phyloP scores from a whole-genome alignment of 1,140 invertebrate species.

The Dendroctonus valens region DNA sequence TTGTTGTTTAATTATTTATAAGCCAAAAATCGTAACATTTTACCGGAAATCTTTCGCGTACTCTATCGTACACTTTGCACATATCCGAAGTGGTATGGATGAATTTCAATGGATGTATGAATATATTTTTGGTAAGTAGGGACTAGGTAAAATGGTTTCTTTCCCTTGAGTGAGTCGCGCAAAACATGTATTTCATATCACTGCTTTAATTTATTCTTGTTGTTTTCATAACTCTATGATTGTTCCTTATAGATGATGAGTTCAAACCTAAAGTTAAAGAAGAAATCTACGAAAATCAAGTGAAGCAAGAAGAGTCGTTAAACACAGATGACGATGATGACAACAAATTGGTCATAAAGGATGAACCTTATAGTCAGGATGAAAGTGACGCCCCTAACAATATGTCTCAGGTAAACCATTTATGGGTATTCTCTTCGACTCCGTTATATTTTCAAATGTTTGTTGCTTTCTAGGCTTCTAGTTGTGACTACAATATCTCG shows the following conservation, averaged over 20 bases:
- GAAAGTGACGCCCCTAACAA: constrained; percentile 39
- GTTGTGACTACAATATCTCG: constrained; percentile 65
- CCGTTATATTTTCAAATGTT: constrained; percentile 42
- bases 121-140: too few species aligned
- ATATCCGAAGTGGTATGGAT: too few species aligned
- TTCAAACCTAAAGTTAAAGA: constrained; percentile 30
- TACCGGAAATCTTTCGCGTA: too few species aligned
- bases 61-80: too few species aligned
- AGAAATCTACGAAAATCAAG: constrained; percentile 7
- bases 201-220: too few species aligned
- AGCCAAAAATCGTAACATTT: too few species aligned
- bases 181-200: too few species aligned
- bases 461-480: constrained; percentile 56
- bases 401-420: constrained; percentile 34
- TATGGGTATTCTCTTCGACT: not conserved
- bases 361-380: constrained; percentile 42
- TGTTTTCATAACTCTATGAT: too few species aligned
- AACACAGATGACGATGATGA: constrained; percentile 48
- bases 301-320: constrained; percentile 33
- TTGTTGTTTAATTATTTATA: too few species aligned
- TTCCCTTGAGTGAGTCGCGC: too few species aligned
- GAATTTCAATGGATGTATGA: too few species aligned
- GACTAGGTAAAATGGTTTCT: too few species aligned
- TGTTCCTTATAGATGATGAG: constrained; percentile 20
- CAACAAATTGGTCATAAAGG: constrained; percentile 46